Conservation (phyloP, 2,113 vertebrate species). For the Varanus komodoensis region DNA sequence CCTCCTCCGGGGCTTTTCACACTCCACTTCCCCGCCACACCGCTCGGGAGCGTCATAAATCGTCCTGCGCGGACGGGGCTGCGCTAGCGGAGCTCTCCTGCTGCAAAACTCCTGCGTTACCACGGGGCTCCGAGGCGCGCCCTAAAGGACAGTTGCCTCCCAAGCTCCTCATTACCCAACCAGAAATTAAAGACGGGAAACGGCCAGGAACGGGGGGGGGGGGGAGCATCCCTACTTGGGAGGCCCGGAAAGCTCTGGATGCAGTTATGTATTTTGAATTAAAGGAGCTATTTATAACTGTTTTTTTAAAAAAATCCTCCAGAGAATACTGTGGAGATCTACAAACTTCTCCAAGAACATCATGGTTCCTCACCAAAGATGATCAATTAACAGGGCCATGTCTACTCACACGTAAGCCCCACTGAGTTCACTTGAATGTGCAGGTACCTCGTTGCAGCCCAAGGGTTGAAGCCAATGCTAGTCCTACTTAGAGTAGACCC, state of each 20-base stretch:
- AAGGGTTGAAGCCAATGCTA: no score
- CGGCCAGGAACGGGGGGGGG: background rate
- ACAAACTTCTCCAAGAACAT: background rate
- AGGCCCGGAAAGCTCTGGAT: background rate
- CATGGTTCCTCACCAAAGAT: background rate
- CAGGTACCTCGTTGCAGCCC: no score
- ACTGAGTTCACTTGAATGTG: background rate
- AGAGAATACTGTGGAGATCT: background rate
- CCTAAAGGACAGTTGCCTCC: slow-evolving; percentile 21
- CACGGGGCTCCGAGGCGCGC: background rate
- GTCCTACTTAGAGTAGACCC: no score
- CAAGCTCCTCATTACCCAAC: slow-evolving; percentile 14
- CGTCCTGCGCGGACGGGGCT: background rate
- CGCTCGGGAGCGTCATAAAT: background rate
- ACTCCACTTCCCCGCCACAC: background rate
- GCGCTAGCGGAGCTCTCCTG: background rate
- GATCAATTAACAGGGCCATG: background rate
- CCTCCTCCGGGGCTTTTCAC: background rate
- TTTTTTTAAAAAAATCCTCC: background rate
- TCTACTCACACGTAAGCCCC: background rate
- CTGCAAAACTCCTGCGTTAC: background rate
- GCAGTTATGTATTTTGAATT: background rate
- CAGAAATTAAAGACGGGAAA: slow-evolving; percentile 43
- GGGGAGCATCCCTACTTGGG: no score
- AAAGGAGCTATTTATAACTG: slow-evolving; percentile 34